Conservation (phyloP, 37 sponge, comb jelly and placozoan species). For the Spongilla lacustris region DNA sequence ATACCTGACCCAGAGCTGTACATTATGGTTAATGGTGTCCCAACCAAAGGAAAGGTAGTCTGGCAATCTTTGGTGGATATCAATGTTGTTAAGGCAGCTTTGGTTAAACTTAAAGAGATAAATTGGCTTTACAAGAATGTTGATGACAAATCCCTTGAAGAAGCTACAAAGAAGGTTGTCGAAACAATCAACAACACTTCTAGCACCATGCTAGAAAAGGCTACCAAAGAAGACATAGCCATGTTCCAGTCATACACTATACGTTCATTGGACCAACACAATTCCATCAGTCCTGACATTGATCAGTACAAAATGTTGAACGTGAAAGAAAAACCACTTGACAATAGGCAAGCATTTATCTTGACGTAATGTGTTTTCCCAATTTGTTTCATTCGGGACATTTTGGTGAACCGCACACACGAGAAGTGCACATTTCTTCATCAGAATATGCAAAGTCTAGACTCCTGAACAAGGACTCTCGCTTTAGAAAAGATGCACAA, state of each 20-base stretch:
- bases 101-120: slow-evolving; percentile 4
- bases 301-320: slow-evolving; percentile 56
- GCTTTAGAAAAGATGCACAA: slow-evolving; percentile 48
- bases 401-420: slow-evolving; percentile 50
- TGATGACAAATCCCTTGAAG: slow-evolving; percentile 44
- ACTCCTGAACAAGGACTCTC: slow-evolving; percentile 45
- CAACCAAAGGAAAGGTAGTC: slow-evolving; percentile 41
- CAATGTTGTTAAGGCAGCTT: background rate
- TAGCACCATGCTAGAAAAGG: slow-evolving; percentile 47
- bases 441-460: slow-evolving; percentile 54
- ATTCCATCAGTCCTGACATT: slow-evolving; percentile 34
- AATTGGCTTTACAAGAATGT: slow-evolving; percentile 63
- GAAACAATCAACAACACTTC: slow-evolving; percentile 29
- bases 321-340: slow-evolving; percentile 30
- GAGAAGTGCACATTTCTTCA: slow-evolving; percentile 17
- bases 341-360: slow-evolving; percentile 32
- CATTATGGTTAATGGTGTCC: slow-evolving; percentile 47
- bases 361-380: slow-evolving; percentile 70
- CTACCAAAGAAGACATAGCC: slow-evolving; percentile 39
- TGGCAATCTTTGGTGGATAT: slow-evolving; percentile 16
- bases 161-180: slow-evolving; percentile 47
- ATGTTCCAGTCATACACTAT: slow-evolving; percentile 56
- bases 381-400: slow-evolving; percentile 40
- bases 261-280: slow-evolving; percentile 17
- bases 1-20: slow-evolving; percentile 28